Evolutionary conservation across 2,888 invertebrate species (phyloP).

Genomic region (Strigamia transsilvanica): DNA sequence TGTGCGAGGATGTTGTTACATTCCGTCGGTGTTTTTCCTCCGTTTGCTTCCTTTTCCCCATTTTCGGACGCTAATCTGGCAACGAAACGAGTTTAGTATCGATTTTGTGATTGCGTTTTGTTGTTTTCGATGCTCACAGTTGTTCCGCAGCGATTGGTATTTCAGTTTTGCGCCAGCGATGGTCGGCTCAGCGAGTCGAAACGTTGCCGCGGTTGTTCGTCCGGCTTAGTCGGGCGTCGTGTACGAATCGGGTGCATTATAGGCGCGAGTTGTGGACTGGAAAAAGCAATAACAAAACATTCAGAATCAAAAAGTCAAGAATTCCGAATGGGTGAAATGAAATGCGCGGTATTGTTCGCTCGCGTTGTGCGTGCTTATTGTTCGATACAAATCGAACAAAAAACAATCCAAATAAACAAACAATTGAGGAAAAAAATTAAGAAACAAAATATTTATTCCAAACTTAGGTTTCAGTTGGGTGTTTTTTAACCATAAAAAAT

Average conservation of each 20-base stretch:
- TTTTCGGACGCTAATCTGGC: not conserved
- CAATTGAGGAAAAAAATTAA: too few species aligned
- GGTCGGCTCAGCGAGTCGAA: not conserved
- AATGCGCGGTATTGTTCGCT: not conserved
- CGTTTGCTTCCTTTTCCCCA: not conserved
- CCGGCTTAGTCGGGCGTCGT: not conserved
- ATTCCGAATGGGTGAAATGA: not conserved
- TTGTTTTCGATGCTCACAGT: constrained; percentile 8
- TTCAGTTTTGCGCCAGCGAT: not conserved
- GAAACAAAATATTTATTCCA: too few species aligned
- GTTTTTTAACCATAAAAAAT: not conserved
- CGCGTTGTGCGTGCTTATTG: not conserved
- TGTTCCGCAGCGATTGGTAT: not conserved
- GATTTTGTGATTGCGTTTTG: not conserved
- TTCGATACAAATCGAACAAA: not conserved
- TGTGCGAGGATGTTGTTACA: not conserved
- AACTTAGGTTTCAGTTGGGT: too few species aligned
- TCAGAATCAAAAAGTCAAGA: not conserved
- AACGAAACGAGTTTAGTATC: too few species aligned
- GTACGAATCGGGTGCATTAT: not conserved
- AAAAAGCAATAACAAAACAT: not conserved
- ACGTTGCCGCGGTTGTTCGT: not conserved
- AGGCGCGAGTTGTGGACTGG: not conserved
- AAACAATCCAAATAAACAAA: not conserved
- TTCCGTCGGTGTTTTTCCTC: not conserved